Evolutionary conservation across 2,888 invertebrate genomes (phyloP), one percentile per base, ranked within the genome.

Genomic region (Brenthis daphne): DNA sequence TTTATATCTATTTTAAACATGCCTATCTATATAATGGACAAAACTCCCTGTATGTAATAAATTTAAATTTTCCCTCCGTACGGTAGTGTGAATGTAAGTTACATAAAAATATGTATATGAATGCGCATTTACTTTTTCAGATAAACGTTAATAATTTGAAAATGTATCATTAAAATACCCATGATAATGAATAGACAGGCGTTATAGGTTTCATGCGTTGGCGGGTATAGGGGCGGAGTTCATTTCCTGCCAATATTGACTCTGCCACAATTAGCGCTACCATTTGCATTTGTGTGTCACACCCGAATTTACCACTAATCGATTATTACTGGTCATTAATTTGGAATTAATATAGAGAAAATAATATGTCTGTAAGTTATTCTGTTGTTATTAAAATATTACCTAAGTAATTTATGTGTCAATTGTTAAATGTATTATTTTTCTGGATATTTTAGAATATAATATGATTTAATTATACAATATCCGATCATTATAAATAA

Each of bases 161-260:
- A 33, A 61, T 20, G 16, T 20, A 16, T 3, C 20, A 53, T 11
- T 43, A 20, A 43, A 63, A 63, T 33, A 13, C 2, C 33, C 20
- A 63, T 53, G 20, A 63, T 12, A 63, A 51, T n/a, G 12, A 43
- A 51, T 69, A 43, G 67, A 69, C 69, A 61, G 69, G 64, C 61
- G 60, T 50, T 64, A 64, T 69, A 24, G 24, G 53, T 66, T 53
- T 47, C 53, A 48, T 37, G 48, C 64, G 67, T 69, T 65, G 67
- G 64, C 37, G 66, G 67, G 60, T 57, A 64, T 57, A 61, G 43
- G 57, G 71, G 69, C 43, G 64, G 61, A 55, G 71, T 63, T 51
- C 64, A 69, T 69, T 69, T 67, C 65, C 64, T 61, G 57, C 61
- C 64, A 72, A 72, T 72, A 67, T 72, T 72, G 69, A 72, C 71